These are phyloP conservation scores for Orthosia gracilis DNA, from an alignment of 2,888 invertebrate species.

Conservation along the genomic window DNA sequence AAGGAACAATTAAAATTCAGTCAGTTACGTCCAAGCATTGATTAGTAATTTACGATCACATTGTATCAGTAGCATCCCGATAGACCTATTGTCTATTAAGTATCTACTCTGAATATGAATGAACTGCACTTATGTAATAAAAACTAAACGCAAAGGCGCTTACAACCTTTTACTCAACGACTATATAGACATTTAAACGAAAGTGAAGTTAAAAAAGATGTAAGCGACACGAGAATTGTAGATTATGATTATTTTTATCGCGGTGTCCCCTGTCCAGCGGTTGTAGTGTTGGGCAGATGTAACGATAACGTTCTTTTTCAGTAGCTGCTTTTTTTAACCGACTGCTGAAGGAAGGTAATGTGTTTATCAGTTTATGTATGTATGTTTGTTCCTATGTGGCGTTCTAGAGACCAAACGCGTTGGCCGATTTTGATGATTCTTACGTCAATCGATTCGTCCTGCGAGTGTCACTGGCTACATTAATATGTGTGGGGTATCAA, in stretches of 20 bases:
- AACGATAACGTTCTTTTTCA: slow-evolving; percentile 34
- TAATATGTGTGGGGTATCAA: no score
- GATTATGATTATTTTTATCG: slow-evolving; percentile 36
- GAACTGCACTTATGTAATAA: slow-evolving; percentile 6
- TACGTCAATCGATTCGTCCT: no score
- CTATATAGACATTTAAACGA: neutral
- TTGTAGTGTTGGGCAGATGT: slow-evolving; percentile 29
- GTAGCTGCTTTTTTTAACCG: slow-evolving; percentile 21
- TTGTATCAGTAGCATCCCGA: slow-evolving; percentile 14
- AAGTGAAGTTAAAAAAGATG: slow-evolving; percentile 3
- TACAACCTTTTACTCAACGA: slow-evolving; percentile 3
- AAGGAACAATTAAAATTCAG: slow-evolving; percentile 27
- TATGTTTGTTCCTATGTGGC: no score
- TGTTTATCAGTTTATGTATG: no score
- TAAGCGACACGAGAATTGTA: slow-evolving; percentile 19
- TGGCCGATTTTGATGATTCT: no score
- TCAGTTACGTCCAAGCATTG: neutral
- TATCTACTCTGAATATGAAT: slow-evolving; percentile 33
- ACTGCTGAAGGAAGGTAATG: no score
- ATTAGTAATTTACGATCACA: slow-evolving; percentile 33
- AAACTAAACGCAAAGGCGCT: neutral
- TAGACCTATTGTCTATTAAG: slow-evolving; percentile 8
- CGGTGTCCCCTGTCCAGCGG: slow-evolving; percentile 10
- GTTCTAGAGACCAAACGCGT: no score
- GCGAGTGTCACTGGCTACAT: no score